Conservation (phyloP, 1,140 invertebrate genomes). For the Drosophila setifemur region DNA sequence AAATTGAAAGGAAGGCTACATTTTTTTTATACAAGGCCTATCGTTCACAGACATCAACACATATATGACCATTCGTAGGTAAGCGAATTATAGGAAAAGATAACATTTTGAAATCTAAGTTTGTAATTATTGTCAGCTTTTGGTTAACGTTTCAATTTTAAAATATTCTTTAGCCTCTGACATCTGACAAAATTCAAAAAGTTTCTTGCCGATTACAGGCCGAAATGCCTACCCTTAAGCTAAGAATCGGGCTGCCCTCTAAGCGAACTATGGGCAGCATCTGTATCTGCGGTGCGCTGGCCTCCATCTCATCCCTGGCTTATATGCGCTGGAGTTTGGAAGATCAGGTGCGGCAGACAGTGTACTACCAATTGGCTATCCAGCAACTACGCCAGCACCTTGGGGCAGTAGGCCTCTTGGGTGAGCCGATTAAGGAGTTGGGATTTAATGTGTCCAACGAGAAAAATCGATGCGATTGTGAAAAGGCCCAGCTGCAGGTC, state of each 20-base stretch:
- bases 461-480: conserved; percentile 84
- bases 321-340: conserved; percentile 81
- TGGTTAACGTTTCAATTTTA: neutral
- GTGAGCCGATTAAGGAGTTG: conserved; percentile 86
- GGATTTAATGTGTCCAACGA: conserved; percentile 84
- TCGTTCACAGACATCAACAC: no score
- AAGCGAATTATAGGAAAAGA: neutral
- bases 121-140: conserved; percentile 10
- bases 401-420: conserved; percentile 84
- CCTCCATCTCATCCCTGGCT: conserved; percentile 79
- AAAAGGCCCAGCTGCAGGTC: conserved; percentile 84
- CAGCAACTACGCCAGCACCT: conserved; percentile 83
- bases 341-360: conserved; percentile 80
- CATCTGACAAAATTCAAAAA: conserved; percentile 17
- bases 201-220: neutral
- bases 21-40: no score
- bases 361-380: conserved; percentile 85
- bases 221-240: conserved; percentile 35
- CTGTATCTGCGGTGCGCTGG: conserved; percentile 82
- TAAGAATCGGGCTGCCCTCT: conserved; percentile 46
- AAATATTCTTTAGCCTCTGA: neutral
- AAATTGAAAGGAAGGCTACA: no score
- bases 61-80: neutral
- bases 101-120: neutral
- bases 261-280: conserved; percentile 83